These are phyloP conservation scores for Ammodytes dubius DNA, from an alignment of 2,113 vertebrate species.

Conservation along the genomic window DNA sequence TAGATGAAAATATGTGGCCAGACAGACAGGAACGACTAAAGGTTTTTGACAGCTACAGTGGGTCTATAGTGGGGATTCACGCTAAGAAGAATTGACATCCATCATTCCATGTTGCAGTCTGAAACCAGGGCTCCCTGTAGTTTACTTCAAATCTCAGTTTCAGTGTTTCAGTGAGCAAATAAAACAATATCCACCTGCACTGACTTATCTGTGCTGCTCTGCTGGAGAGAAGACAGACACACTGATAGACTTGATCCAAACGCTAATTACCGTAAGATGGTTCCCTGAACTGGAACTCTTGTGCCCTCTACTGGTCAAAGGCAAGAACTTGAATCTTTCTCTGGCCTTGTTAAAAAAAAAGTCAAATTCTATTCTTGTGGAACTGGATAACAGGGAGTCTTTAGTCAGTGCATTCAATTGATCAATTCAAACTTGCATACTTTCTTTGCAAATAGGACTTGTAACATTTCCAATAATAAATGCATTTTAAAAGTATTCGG, in stretches of 20 bases:
- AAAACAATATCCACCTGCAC: slow-evolving; percentile 24
- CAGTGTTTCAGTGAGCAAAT: no score
- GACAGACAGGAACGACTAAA: no score
- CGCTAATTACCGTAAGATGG: not conserved
- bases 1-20: no score
- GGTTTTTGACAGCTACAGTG: not conserved
- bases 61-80: not conserved
- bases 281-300: slow-evolving; percentile 25
- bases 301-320: slow-evolving; percentile 60
- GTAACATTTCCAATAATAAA: no score
- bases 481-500: no score
- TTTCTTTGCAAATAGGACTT: not conserved
- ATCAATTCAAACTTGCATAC: not conserved
- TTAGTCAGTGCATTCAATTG: not conserved
- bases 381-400: not conserved
- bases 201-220: slow-evolving; percentile 7
- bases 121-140: not conserved
- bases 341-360: no score
- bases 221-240: slow-evolving; percentile 9
- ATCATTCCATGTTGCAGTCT: not conserved
- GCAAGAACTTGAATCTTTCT: not conserved
- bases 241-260: not conserved
- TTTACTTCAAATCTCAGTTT: slow-evolving; percentile 5
- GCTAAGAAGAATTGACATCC: not conserved
- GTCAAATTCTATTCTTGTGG: not conserved